These are phyloP conservation scores for Arctocebus calabarensis DNA, from an alignment of 2,797 vertebrate species.

Conservation along the genomic window DNA sequence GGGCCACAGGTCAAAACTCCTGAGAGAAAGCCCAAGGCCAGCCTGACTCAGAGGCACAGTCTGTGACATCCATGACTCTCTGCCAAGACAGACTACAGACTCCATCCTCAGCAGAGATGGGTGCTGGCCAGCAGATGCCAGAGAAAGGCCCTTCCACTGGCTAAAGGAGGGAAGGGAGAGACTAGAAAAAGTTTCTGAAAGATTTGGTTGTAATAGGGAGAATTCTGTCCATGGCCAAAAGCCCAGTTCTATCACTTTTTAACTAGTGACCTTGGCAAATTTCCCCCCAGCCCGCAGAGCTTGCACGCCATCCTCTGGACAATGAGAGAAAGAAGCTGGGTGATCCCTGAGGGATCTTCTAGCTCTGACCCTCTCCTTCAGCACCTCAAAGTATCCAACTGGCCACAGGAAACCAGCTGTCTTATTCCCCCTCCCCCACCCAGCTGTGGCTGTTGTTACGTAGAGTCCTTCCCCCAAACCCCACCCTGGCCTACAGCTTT, in stretches of 20 bases:
- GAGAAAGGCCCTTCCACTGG: neutral
- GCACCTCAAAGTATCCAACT: neutral
- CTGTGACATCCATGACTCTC: neutral
- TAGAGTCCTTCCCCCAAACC: rapidly evolving
- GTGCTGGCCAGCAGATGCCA: neutral
- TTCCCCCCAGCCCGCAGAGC: neutral
- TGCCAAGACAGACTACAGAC: slow-evolving; percentile 5
- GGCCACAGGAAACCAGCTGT: neutral
- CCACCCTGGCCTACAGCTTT: neutral
- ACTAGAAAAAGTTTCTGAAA: neutral
- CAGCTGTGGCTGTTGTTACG: neutral
- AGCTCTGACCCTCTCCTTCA: neutral
- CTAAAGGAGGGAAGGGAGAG: neutral
- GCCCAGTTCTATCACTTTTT: neutral
- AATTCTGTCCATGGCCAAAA: neutral
- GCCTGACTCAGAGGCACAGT: neutral
- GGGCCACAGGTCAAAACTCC: neutral
- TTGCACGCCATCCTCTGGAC: neutral
- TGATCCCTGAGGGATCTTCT: neutral
- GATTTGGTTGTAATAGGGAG: neutral
- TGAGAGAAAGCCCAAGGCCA: neutral
- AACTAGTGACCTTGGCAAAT: neutral
- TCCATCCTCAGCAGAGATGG: neutral
- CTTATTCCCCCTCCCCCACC: neutral
- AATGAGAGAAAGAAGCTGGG: neutral